Evolutionary conservation across 2,797 vertebrate genomes (phyloP), one percentile per base, ranked within the genome.

Genomic region (Fundulus diaphanus): DNA sequence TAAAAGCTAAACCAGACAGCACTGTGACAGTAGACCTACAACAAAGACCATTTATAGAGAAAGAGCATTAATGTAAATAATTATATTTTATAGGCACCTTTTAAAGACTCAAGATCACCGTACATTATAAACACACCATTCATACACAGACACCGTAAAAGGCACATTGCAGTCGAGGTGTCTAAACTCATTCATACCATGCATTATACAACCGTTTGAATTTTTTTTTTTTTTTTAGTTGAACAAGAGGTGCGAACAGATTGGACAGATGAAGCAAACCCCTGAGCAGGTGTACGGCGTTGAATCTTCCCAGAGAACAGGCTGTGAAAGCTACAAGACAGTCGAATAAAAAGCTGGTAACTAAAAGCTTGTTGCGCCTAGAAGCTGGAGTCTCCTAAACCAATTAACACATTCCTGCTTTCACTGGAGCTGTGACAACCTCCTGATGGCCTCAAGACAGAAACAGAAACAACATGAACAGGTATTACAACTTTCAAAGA

Each of bases 341-440:
- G 13, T 80, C 52, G 56, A 66, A 77, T 63, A 63, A 13, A 29
- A 73, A 87, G 69, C 40, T 76, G 73, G 76, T 33, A 77, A 70
- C 61, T 78, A 48, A 82, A 63, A 74, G 70, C 52, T 72, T 73
- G 70, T 79, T 72, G 57, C 67, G 66, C 68, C 77, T 46, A 61
- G 52, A 77, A 78, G 40, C 48, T 18, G 42, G 63, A 76, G 65
- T 74, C 54, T 82, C 79, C 73, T 79, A 56, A 59, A 82, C 81
- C 84, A 87, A 84, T 82, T 85, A 84, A 73, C 85, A 79, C 68
- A 8, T 68, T 20, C 20, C 68, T 65, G 70, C 70, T 44, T 73
- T 78, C 68, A 68, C 44, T 7, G 52, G 59, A 68, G 72, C 70
- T 70, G 74, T 2, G 2, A 52, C 46, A 31, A 59, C 37, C 42